Conservation (phyloP, 2,888 invertebrate genomes). For the Trichogramma evanescens region DNA sequence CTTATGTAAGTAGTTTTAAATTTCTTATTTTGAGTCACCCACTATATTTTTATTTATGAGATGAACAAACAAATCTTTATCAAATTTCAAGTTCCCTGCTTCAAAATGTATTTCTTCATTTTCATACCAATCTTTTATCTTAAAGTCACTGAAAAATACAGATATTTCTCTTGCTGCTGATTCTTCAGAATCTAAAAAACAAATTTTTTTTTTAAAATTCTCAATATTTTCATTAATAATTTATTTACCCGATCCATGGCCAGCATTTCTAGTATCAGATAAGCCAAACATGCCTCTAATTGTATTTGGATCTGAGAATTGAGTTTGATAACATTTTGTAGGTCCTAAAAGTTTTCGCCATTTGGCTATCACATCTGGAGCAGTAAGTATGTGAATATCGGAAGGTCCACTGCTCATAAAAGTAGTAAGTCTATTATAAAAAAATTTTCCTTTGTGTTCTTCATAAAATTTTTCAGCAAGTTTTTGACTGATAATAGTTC, state of each 20-base stretch:
- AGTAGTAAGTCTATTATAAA: slow-evolving; percentile 71
- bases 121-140: slow-evolving; percentile 59
- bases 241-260: slow-evolving; percentile 80
- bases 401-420: slow-evolving; percentile 86
- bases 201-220: neutral
- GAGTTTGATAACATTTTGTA: slow-evolving; percentile 77
- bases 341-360: slow-evolving; percentile 87
- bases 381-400: slow-evolving; percentile 70
- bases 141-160: slow-evolving; percentile 80
- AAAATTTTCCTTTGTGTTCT: slow-evolving; percentile 77
- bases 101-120: slow-evolving; percentile 50
- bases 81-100: slow-evolving; percentile 51
- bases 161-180: slow-evolving; percentile 72
- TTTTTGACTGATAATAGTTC: slow-evolving; percentile 55
- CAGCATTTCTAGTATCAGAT: slow-evolving; percentile 89
- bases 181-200: slow-evolving; percentile 62
- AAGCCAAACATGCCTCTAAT: slow-evolving; percentile 80
- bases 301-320: slow-evolving; percentile 68
- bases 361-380: slow-evolving; percentile 64
- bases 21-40: neutral
- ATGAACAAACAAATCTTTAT: slow-evolving; percentile 54
- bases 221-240: slow-evolving; percentile 9
- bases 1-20: neutral
- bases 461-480: slow-evolving; percentile 71
- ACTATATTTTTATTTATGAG: slow-evolving; percentile 30